Evolutionary conservation across 1,140 invertebrate species (phyloP).

Genomic region (Oreohelix idahoensis): DNA sequence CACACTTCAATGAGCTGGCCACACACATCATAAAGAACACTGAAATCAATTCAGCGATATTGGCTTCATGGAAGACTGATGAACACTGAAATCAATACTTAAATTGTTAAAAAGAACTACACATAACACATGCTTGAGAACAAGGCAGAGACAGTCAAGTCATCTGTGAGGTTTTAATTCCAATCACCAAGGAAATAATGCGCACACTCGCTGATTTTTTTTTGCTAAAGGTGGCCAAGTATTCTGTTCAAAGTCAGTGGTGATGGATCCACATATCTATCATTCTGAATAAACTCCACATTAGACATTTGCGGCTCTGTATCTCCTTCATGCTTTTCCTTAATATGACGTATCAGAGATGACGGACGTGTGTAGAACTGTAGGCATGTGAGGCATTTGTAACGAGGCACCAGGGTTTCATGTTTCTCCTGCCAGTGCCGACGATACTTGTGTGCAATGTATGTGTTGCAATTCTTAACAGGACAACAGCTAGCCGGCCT

Average conservation of each 20-base stretch:
- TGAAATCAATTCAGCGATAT: too few relatives aligned
- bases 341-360: constrained; percentile 15
- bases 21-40: too few relatives aligned
- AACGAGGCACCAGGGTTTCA: background rate
- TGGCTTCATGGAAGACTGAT: too few relatives aligned
- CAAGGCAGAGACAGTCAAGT: too few relatives aligned
- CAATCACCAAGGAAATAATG: too few relatives aligned
- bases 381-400: constrained; percentile 6
- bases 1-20: too few relatives aligned
- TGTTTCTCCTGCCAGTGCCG: constrained; percentile 38
- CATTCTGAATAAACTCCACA: constrained; percentile 21
- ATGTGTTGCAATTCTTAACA: constrained; percentile 17
- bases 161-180: too few relatives aligned
- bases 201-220: too few relatives aligned
- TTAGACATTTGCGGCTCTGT: background rate
- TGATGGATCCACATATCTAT: constrained; percentile 22
- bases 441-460: constrained; percentile 22
- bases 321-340: constrained; percentile 21
- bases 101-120: too few relatives aligned
- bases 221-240: background rate
- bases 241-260: constrained; percentile 22
- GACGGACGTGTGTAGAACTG: constrained; percentile 6
- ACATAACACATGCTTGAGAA: too few relatives aligned
- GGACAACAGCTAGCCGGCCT: constrained; percentile 19
- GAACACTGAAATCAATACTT: too few relatives aligned